Evolutionary conservation across 1,140 invertebrate genomes (phyloP).

Genomic region (Drosophila albomicans): DNA sequence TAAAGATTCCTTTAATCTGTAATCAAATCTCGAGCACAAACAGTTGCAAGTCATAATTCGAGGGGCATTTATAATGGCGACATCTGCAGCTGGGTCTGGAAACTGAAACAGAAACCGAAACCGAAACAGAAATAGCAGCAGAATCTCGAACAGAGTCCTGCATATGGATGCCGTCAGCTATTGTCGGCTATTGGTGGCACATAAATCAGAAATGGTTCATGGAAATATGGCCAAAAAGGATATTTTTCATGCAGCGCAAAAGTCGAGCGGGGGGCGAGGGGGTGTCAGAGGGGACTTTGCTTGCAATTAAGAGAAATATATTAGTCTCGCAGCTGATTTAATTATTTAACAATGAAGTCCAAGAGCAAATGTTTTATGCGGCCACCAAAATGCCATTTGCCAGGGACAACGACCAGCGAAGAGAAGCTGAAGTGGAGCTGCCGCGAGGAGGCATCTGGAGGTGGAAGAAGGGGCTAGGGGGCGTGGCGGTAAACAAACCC

Average conservation of each 20-base stretch:
- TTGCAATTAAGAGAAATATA: slow-evolving; percentile 83
- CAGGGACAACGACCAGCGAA: neutral
- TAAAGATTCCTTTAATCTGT: neutral
- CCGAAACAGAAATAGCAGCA: neutral
- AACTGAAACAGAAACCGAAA: neutral
- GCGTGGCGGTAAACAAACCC: slow-evolving; percentile 57
- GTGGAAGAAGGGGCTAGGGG: neutral
- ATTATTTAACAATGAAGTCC: slow-evolving; percentile 84
- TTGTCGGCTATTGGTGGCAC: slow-evolving; percentile 31
- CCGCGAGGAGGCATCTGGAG: too few species aligned
- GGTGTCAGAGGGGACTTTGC: slow-evolving; percentile 26
- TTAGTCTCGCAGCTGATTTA: slow-evolving; percentile 84
- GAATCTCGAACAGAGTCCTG: neutral
- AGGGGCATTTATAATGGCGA: slow-evolving; percentile 16
- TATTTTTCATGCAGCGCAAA: slow-evolving; percentile 54
- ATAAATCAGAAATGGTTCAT: slow-evolving; percentile 66
- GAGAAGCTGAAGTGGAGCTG: neutral
- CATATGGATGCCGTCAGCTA: slow-evolving; percentile 33
- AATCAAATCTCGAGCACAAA: neutral
- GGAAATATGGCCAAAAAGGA: slow-evolving; percentile 42
- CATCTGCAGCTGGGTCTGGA: slow-evolving; percentile 1
- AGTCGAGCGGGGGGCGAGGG: neutral
- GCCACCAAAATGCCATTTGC: neutral
- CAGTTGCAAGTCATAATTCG: neutral
- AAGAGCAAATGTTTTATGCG: slow-evolving; percentile 50